Base-by-base conservation (phyloP, 2,888 invertebrate genomes). In the Phaonia tiefii region DNA sequence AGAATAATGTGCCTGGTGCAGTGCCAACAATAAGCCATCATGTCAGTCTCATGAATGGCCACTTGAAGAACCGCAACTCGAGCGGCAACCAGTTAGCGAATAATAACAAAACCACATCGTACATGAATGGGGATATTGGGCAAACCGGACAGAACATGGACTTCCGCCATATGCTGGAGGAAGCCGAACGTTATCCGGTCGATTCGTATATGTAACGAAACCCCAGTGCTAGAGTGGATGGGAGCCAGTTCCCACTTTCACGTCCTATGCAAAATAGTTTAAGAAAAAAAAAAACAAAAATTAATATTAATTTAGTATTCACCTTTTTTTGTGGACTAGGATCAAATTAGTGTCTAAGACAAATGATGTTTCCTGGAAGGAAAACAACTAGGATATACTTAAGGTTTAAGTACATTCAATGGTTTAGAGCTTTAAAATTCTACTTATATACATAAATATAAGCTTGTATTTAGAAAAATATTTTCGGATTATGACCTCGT, bases 21-120 rank as follows among this genome's bases (percentile, higher is more conserved):
- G 90, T 91, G 85, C 91, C 91, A 85, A 91, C 91, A n/a, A 90
- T 91, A 49, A 91, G 91, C 79, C 90, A 91, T 82, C 91, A 91
- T 84, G 90, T 91, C 26, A 91, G 90, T 85, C 87, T 91, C 85
- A 88, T 89, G 86, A 91, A 91, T 85, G 91, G 91, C 10, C 88
- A 90, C 83, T 84, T 90, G 4, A 89, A 89, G 82, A 88, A 86
- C 79, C 84, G 83, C 42, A 86, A 86, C 0, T 86, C 85, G 20
- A 87, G 86, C 56, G 86, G 83, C 13, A 60, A 78, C 69, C 75
- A 81, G 25, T 65, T 78, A 37, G 75, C 65, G 60, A 75, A 78
- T 25, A 86, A 87, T 31, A 80, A 80, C 31, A 79, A 84, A 1
- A 72, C 73, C 56, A 83, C 81, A 20, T 82, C 42, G 31, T 42